Conservation (phyloP, 2,113 vertebrate genomes). For the Caloenas nicobarica region DNA sequence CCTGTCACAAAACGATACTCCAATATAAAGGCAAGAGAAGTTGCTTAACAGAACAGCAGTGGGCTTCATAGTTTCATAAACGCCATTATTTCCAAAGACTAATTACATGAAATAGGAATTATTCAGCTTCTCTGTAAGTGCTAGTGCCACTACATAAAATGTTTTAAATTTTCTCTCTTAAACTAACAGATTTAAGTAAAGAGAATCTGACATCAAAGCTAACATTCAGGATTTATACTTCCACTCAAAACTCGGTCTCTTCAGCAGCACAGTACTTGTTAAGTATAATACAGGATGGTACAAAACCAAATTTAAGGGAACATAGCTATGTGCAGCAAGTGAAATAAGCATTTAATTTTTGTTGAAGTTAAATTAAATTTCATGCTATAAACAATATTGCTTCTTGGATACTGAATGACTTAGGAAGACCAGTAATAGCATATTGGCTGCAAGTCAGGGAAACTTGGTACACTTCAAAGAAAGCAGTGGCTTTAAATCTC, state of each 20-base stretch:
- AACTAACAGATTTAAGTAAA: neutral
- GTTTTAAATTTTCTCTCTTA: neutral
- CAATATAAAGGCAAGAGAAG: neutral
- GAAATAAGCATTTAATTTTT: neutral
- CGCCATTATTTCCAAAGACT: neutral
- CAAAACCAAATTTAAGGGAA: neutral
- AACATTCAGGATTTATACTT: neutral
- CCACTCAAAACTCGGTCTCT: neutral
- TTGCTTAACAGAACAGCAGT: neutral
- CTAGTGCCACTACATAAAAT: neutral
- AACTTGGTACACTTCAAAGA: neutral
- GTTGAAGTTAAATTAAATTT: constrained; percentile 1
- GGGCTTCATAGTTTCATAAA: neutral
- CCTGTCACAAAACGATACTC: neutral
- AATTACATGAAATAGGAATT: neutral
- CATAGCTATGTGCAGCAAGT: neutral
- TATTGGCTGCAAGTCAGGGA: neutral
- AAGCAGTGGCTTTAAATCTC: neutral
- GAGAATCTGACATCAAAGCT: neutral
- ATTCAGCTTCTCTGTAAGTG: neutral
- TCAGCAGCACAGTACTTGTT: neutral
- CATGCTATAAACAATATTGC: neutral
- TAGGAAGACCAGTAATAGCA: neutral
- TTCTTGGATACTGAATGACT: neutral
- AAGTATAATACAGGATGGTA: neutral